These are phyloP conservation scores for Apaloderma vittatum DNA, from an alignment of 2,113 vertebrate species.

Conservation along the genomic window DNA sequence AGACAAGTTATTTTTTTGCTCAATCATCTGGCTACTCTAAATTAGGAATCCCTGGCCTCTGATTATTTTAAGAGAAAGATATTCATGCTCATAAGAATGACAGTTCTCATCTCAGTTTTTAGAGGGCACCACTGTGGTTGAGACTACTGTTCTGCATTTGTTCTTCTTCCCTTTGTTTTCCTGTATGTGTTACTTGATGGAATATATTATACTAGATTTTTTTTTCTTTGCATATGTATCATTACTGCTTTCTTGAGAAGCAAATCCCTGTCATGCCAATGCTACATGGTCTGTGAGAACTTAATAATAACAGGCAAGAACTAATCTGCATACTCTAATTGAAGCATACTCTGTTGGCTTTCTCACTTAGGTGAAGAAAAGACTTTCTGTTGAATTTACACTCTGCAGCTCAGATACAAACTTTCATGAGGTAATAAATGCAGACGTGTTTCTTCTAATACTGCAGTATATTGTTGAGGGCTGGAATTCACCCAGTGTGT, in stretches of 20 bases:
- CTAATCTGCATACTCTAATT: conserved; percentile 47
- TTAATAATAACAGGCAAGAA: not conserved
- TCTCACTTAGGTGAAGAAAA: not conserved
- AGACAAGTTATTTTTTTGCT: not conserved
- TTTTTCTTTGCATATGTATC: not conserved
- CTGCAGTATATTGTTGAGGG: not conserved
- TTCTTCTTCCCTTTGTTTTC: not conserved
- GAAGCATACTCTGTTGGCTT: not conserved
- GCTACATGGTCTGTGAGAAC: not conserved
- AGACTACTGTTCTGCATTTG: not conserved
- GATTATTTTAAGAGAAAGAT: not conserved
- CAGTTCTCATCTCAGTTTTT: not conserved
- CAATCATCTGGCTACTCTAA: not conserved
- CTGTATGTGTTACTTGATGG: not conserved
- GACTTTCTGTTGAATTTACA: not conserved
- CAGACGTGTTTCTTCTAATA: not conserved
- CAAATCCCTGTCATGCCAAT: not conserved
- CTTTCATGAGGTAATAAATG: not conserved
- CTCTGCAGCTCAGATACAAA: not conserved
- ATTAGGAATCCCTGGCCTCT: not conserved
- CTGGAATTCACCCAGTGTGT: not conserved
- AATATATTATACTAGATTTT: not conserved
- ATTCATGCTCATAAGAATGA: not conserved
- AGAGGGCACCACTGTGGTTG: not conserved
- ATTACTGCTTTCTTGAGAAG: not conserved